Base-by-base conservation (phyloP, 2,888 invertebrate species). In the Leptinotarsa haldemani region DNA sequence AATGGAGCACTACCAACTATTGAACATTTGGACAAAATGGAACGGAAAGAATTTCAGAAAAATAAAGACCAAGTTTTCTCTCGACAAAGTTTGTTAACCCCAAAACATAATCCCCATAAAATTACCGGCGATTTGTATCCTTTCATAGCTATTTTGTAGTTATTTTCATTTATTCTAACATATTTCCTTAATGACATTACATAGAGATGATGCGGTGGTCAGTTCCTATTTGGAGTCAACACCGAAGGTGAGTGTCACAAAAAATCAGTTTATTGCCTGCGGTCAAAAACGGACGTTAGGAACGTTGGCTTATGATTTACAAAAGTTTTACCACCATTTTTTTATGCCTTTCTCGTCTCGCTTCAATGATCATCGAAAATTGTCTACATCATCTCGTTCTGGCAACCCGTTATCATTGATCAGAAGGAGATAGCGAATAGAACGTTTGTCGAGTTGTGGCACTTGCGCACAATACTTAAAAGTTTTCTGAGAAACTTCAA, bases 41-140 rank as follows among this genome's bases (percentile, higher is more conserved):
- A 91, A 82, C 90, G 92, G 81, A 93, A 91, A 88, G 92, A 92
- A 86, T 90, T 92, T 83, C 88, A 88, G 81, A 91, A 91, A 84
- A 71, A 52, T 64, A 80, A 78, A 75, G 77, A 81, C 30, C 69
- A 63, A 18, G 68, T 25, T 52, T 73, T 68, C 65, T 50, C 85
- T 79, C 81, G 79, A 78, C 87, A 84, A 85, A 85, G 74, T 85
- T 50, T 71, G 12, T 40, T 71, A 25, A 74, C 75, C 48, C 69
- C 76, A 20, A 65, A 72, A 69, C 61, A 68, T 48, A 64, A 30
- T 64, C 18, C 50, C 5, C 65, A 53, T 63, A 61, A 64, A 22
- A 40, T 63, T 50, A 15, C 50, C 61, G 74, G 69, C 40, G 74
- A 74, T 12, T 63, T 61, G 81, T 80, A 80, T 77, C 80, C 79